These are phyloP conservation scores for Adela reaumurella DNA, from an alignment of 2,888 invertebrate genomes.

Conservation along the genomic window DNA sequence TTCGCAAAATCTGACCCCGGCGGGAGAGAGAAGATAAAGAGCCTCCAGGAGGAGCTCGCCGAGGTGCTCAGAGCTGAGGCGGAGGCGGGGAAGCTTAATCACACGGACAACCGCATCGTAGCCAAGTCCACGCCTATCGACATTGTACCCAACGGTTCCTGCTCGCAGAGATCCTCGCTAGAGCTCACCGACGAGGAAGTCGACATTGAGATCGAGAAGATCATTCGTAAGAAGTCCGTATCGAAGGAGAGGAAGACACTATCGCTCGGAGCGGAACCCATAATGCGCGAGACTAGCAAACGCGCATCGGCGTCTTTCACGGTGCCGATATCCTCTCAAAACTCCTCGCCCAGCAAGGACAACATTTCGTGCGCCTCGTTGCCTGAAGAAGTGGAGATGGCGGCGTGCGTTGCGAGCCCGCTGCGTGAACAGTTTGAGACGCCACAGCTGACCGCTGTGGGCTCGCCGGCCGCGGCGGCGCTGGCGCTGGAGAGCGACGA, in stretches of 20 bases:
- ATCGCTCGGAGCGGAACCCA: not conserved
- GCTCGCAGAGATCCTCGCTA: constrained; percentile 54
- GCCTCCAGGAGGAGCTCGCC: constrained; percentile 44
- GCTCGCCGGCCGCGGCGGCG: no score
- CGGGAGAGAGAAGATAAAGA: constrained; percentile 55
- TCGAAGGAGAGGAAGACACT: constrained; percentile 30
- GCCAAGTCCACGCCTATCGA: constrained; percentile 67
- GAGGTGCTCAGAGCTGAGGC: constrained; percentile 40
- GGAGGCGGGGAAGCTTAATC: constrained; percentile 36
- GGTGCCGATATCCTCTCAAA: not conserved
- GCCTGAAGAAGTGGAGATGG: not conserved
- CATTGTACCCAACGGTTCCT: constrained; percentile 52
- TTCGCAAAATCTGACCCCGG: constrained; percentile 72
- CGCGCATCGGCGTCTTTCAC: not conserved
- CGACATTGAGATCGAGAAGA: constrained; percentile 65
- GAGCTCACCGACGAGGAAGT: constrained; percentile 64
- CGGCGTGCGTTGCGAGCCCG: not conserved
- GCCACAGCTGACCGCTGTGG: constrained; percentile 3
- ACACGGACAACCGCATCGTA: constrained; percentile 41
- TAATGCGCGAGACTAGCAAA: not conserved
- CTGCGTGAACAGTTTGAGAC: constrained; percentile 5
- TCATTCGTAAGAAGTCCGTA: constrained; percentile 54
- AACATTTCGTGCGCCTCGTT: not conserved
- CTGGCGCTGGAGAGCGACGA: constrained; percentile 3
- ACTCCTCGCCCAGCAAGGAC: not conserved